phyloP scores from a whole-genome alignment of 2,888 invertebrate species.

The Cryptus armator region DNA sequence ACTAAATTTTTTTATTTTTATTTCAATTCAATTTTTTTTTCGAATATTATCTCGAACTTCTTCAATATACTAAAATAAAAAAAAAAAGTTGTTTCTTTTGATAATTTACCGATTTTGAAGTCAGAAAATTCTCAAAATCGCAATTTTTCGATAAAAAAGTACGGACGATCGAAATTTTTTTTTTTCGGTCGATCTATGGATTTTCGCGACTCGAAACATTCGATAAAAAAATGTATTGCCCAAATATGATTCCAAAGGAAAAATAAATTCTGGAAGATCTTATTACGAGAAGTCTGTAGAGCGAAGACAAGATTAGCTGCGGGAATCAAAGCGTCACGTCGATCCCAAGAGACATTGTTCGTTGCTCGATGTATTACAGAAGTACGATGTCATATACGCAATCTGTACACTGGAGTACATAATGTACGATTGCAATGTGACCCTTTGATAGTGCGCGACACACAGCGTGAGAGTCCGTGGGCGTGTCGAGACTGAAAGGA shows the following conservation, averaged over 20 bases:
- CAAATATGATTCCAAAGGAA: neutral
- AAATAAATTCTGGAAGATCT: neutral
- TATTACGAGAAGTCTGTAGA: neutral
- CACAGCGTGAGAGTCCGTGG: constrained; percentile 53
- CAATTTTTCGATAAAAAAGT: too few species aligned
- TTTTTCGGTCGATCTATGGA: too few species aligned
- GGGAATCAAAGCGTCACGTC: constrained; percentile 10
- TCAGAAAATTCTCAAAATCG: too few species aligned
- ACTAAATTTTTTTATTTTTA: too few species aligned
- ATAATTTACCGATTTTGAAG: too few species aligned
- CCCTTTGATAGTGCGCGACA: constrained; percentile 19
- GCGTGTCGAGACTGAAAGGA: constrained; percentile 66
- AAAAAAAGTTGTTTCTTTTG: too few species aligned
- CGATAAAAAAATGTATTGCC: too few species aligned
- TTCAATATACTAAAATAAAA: too few species aligned
- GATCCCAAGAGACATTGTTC: constrained; percentile 5
- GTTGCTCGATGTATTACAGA: neutral
- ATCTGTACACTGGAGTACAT: constrained; percentile 25
- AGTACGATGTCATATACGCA: neutral
- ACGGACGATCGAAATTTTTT: too few species aligned
- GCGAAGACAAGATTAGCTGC: neutral
- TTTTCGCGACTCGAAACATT: too few species aligned
- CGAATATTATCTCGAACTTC: too few species aligned
- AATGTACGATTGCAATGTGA: constrained; percentile 25
- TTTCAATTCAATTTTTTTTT: too few species aligned